A percentile compares a stretch with the other conserved stretches of the same genome.
Conservation (phyloP, 2,797 vertebrate species). For the Pangasius larnaudii region DNA sequence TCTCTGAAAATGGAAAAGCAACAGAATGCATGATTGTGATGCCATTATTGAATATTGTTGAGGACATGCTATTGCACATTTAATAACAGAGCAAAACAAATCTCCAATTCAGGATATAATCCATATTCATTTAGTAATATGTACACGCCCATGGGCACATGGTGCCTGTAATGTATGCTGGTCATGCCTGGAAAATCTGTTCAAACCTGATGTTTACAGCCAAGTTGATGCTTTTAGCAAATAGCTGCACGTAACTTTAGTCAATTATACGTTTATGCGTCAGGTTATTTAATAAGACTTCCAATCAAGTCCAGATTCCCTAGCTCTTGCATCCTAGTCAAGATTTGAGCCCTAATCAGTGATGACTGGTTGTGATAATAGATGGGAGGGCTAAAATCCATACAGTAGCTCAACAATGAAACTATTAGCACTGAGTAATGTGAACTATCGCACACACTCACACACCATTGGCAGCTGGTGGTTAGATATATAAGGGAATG, state of each 20-base stretch:
- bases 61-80: slow-evolving; percentile 18
- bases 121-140: neutral
- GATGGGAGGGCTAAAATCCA: neutral
- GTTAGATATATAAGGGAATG: neutral
- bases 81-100: slow-evolving; percentile 29
- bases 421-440: neutral
- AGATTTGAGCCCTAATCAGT: no score
- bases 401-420: neutral
- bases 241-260: neutral
- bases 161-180: neutral
- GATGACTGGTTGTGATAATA: neutral
- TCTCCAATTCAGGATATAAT: neutral
- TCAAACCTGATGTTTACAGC: neutral
- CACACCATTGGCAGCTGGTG: no score
- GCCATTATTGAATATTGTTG: slow-evolving; percentile 21
- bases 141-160: neutral
- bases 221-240: neutral
- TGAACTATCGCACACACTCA: neutral
- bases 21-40: slow-evolving; percentile 27
- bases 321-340: neutral
- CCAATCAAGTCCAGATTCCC: neutral
- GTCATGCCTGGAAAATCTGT: neutral
- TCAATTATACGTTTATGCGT: neutral
- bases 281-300: neutral
- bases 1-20: slow-evolving; percentile 21